Conservation (phyloP, 2,888 invertebrate species). For the Microdon myrmicae region DNA sequence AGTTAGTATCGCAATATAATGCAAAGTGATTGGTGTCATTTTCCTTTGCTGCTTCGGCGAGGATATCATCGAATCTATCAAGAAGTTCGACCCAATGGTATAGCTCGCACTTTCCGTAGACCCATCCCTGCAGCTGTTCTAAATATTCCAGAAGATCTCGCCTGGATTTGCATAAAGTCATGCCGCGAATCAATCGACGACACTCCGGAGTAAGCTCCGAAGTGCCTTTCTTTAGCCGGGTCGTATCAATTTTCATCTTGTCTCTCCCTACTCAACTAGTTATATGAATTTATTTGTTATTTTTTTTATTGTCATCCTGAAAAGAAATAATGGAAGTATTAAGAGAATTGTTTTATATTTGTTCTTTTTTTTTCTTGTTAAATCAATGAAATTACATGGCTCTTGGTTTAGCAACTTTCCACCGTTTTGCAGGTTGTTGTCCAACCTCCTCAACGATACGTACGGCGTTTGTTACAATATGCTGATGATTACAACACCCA, state of each 20-base stretch:
- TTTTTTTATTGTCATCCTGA: background rate
- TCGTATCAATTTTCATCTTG: conserved; percentile 84
- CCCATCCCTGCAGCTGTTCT: conserved; percentile 81
- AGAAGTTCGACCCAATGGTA: conserved; percentile 88
- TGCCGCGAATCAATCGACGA: conserved; percentile 77
- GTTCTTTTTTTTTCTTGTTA: too few relatives aligned
- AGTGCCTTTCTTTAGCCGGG: conserved; percentile 83
- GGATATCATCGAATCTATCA: conserved; percentile 78
- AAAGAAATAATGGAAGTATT: too few relatives aligned
- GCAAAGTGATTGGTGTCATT: conserved; percentile 62
- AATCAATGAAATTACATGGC: too few relatives aligned
- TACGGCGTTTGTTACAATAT: too few relatives aligned
- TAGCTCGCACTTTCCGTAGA: conserved; percentile 86
- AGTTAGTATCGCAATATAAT: conserved; percentile 77
- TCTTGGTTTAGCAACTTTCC: too few relatives aligned
- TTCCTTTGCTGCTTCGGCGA: conserved; percentile 76
- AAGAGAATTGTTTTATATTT: too few relatives aligned
- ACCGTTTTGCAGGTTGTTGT: too few relatives aligned
- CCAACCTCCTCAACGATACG: too few relatives aligned
- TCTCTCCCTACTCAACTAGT: conserved; percentile 67
- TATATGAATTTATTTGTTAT: conserved; percentile 70
- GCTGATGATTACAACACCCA: too few relatives aligned
- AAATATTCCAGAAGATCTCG: conserved; percentile 75
- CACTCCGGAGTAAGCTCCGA: conserved; percentile 85
- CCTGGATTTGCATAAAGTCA: conserved; percentile 74